Evolutionary conservation across 1,140 invertebrate species (phyloP), one percentile per base, ranked within the genome.

Genomic region (Hycleus phaleratus): DNA sequence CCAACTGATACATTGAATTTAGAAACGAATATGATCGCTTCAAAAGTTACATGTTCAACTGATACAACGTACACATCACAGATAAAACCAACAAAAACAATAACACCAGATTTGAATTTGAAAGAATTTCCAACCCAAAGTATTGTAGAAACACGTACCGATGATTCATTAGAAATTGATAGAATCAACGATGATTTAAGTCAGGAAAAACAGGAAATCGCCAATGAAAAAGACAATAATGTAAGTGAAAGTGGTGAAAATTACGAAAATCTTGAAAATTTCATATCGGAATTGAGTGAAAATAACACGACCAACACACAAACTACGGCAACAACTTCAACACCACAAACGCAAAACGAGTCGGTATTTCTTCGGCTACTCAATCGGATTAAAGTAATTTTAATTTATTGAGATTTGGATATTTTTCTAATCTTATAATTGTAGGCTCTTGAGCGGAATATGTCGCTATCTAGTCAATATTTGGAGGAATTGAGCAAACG

Each of bases 391-490:
- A 96, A 96, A 82, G 88, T 90, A 71, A 71, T 32, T 32, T 32
- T 32, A 32, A 5, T 32, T 73, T 68, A 40, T 32, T 32, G 32
- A 63, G 43, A 45, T 60, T 45, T 26, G 58, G 4, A 39, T 48
- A 38, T 5, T 11, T 47, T 61, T 50, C 12, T 39, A 46, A 18
- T 32, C 26, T 49, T 62, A 55, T 45, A 18, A 18, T 68, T 81
- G 65, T 75, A 91, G 83, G 85, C 87, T 55, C 77, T 99, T 56
- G 96, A 99, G 75, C 80, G 90, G 49, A 98, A 99, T 74, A 94
- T 98, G 84, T 95, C 94, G 3, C 77, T 98, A 2, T 96, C 91
- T 58, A 90, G 90, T 57, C 92, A 96, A 68, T 98, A 98, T 74
- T 77, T 98, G 46, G 93, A 97, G 74, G 94, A 98, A 71, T 74